Percentiles rank a stretch among this genome's conserved stretches.
phyloP scores from a whole-genome alignment of 2,797 vertebrate genomes.

The Arnoldichthys spilopterus region DNA sequence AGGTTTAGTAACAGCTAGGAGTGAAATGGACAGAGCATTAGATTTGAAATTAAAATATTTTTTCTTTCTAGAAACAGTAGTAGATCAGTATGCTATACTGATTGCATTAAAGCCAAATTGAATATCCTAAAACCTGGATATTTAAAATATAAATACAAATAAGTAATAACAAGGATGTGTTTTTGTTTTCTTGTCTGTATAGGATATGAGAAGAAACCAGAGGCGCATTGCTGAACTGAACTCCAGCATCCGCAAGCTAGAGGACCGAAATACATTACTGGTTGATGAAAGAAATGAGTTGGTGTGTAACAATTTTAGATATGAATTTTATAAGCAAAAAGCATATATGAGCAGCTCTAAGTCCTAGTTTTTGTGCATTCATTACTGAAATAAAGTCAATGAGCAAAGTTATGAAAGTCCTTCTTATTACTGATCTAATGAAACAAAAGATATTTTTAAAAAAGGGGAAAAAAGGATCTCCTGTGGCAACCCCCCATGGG shows the following conservation, averaged over 20 bases:
- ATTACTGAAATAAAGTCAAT: neutral
- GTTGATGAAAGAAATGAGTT: constrained; percentile 94
- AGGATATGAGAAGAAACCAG: constrained; percentile 96
- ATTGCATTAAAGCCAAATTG: neutral
- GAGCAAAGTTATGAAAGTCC: no score
- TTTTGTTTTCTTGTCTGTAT: neutral
- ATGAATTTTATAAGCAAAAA: neutral
- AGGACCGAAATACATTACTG: constrained; percentile 93
- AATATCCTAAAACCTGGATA: neutral
- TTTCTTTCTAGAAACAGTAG: neutral
- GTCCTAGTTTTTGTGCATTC: neutral
- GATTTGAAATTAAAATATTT: neutral
- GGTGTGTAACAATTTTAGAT: constrained; percentile 68
- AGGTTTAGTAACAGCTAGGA: no score
- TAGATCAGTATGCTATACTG: neutral
- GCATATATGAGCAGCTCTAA: no score
- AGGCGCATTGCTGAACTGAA: constrained; percentile 93
- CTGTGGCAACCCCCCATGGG: no score
- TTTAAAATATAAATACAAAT: neutral
- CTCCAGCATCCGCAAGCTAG: constrained; percentile 91
- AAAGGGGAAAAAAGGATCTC: no score
- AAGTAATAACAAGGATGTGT: no score
- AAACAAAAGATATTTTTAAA: no score
- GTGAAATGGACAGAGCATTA: neutral
- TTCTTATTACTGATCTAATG: no score